Evolutionary conservation across 2,888 invertebrate genomes (phyloP).

Genomic region (Buathra laborator): DNA sequence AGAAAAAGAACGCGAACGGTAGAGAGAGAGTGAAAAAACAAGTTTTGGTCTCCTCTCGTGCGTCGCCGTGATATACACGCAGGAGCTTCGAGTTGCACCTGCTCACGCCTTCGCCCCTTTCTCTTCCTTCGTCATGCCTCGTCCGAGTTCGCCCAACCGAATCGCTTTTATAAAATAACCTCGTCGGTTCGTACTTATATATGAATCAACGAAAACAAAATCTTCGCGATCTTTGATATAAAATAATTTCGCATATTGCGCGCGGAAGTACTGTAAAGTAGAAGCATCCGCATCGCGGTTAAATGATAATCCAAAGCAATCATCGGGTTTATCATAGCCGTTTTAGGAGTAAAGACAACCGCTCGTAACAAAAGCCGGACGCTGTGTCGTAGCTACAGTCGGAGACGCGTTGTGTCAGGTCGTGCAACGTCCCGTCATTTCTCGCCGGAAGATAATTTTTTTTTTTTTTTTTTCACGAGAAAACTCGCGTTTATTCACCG

Average conservation of each 20-base stretch:
- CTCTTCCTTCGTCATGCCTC: conserved; percentile 23
- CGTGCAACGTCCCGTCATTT: conserved; percentile 32
- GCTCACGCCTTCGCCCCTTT: conserved; percentile 54
- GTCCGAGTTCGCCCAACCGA: conserved; percentile 12
- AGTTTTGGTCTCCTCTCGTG: conserved; percentile 28
- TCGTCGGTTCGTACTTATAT: neutral
- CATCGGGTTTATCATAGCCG: conserved; percentile 9
- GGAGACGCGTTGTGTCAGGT: conserved; percentile 32
- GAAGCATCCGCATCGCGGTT: conserved; percentile 33
- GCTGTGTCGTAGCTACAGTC: conserved; percentile 29
- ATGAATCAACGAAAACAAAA: conserved; percentile 21
- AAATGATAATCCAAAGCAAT: conserved; percentile 28
- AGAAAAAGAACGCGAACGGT: conserved; percentile 66
- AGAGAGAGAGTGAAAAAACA: conserved; percentile 53
- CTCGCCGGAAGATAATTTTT: neutral
- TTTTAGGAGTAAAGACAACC: conserved; percentile 16
- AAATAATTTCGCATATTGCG: too few species aligned
- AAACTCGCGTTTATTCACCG: neutral
- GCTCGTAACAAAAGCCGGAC: conserved; percentile 42
- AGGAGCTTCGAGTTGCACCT: conserved; percentile 68
- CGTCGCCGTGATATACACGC: conserved; percentile 64
- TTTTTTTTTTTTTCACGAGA: neutral
- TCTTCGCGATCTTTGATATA: neutral
- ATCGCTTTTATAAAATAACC: conserved; percentile 15
- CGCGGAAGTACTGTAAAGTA: conserved; percentile 35